Base-by-base conservation (phyloP, 2,888 invertebrate genomes). In the Linyphia triangularis region DNA sequence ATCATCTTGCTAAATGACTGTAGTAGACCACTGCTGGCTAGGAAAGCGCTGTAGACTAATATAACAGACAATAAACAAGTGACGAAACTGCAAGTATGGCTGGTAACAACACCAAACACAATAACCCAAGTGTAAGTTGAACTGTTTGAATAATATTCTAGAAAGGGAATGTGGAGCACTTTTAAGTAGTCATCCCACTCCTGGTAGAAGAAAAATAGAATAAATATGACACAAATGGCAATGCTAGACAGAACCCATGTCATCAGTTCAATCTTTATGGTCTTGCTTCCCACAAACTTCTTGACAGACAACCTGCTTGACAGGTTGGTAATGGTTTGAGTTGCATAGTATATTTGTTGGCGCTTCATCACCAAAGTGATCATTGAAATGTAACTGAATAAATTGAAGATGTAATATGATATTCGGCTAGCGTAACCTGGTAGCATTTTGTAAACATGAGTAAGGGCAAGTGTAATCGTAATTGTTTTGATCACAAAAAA, bases 211-310 rank as follows among this genome's bases (percentile, higher is more conserved):
- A 77, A 77, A n/a, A 63, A 77, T 16, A 26, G 22, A 1, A 77
- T 63, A 2, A 77, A 40, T 16, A 77, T 37, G 1, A 24, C 10
- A 24, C 61, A 7, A 6, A 77, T 61, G 4, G 40, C 6, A 9
- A 63, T 2, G n/a, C 22, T 61, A 9, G 77, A 77, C 40, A 37
- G 1, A n/a, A 61, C 16, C n/a, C 61, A 26, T n/a, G 61, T 24
- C 22, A 63, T 0, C 16, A 77, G 22, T 26, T 77, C 77, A 2
- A 26, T 63, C 26, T 28, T 61, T 13, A 77, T 77, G 40, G 33
- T 59, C n/a, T 77, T 77, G 40, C 77, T 77, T 16, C 77, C 77
- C n/a, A 77, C 61, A 16, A 37, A 77, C 9, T 16, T 61, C 7
- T 40, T 6, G 0, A 40, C 37, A 37, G 16, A 40, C 2, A 77